Percentiles rank a stretch among this genome's conserved stretches.
These are phyloP conservation scores for Carabus problematicus DNA, from an alignment of 2,888 invertebrate genomes.

Conservation along the genomic window DNA sequence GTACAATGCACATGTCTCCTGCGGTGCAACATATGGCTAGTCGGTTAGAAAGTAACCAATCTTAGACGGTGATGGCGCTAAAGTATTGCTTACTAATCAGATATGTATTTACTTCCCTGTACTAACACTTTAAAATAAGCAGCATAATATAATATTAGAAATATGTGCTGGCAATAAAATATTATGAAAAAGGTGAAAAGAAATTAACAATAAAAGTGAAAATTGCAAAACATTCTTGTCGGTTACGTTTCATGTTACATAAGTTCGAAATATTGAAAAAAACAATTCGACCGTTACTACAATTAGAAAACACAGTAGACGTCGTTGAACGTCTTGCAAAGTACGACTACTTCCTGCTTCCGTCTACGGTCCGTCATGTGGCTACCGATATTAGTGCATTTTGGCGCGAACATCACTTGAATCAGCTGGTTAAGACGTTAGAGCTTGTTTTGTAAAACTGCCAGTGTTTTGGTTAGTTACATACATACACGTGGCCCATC, in stretches of 20 bases:
- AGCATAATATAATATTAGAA: no score
- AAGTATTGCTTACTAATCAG: not conserved
- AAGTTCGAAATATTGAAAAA: conserved; percentile 11
- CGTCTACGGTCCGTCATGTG: conserved; percentile 19
- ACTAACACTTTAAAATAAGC: no score
- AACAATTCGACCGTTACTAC: conserved; percentile 28
- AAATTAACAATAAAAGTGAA: conserved; percentile 13
- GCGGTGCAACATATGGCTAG: conserved; percentile 2
- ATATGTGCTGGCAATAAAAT: not conserved
- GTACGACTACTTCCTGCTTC: conserved; percentile 25
- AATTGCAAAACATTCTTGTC: conserved; percentile 1
- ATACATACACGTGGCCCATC: not conserved
- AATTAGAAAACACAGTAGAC: conserved; percentile 25
- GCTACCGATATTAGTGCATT: conserved; percentile 6
- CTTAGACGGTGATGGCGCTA: not conserved
- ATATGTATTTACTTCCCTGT: no score
- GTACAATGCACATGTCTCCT: not conserved
- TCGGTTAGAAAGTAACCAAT: conserved; percentile 10
- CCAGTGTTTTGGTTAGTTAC: no score
- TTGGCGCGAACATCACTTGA: conserved; percentile 22
- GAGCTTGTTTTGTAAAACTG: not conserved
- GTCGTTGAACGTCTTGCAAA: conserved; percentile 21
- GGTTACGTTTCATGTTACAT: no score
- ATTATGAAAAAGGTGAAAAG: conserved; percentile 1
- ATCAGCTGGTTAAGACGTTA: conserved; percentile 22